phyloP scores from a whole-genome alignment of 2,888 invertebrate species.

The Lamellibrachia columna region DNA sequence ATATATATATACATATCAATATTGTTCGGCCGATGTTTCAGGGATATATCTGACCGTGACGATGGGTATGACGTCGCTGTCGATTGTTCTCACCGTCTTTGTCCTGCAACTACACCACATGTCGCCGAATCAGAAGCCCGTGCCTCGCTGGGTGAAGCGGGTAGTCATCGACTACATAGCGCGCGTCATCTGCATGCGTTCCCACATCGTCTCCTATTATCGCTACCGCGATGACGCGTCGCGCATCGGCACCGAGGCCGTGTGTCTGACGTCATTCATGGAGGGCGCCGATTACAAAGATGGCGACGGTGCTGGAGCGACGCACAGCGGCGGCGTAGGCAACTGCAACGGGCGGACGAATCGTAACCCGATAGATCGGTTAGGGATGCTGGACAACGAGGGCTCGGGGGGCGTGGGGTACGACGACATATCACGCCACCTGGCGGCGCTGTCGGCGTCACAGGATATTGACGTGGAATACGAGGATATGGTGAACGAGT shows the following conservation, averaged over 20 bases:
- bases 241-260: constrained; percentile 38
- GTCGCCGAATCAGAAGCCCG: constrained; percentile 61
- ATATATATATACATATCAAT: background rate
- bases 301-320: background rate
- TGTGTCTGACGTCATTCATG: constrained; percentile 52
- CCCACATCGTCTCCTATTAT: constrained; percentile 35
- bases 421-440: constrained; percentile 54
- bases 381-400: background rate
- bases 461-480: constrained; percentile 57
- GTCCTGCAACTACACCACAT: constrained; percentile 67
- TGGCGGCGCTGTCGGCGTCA: constrained; percentile 55
- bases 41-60: constrained; percentile 67
- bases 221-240: constrained; percentile 25
- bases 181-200: constrained; percentile 56
- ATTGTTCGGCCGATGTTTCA: constrained; percentile 39
- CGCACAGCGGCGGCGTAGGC: constrained; percentile 26
- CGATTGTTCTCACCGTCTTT: constrained; percentile 66
- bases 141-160: constrained; percentile 62
- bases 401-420: constrained; percentile 36
- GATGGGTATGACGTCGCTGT: constrained; percentile 67
- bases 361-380: constrained; percentile 7
- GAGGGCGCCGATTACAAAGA: constrained; percentile 45
- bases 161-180: constrained; percentile 62
- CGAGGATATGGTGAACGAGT: constrained; percentile 62
- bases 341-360: constrained; percentile 49